Evolutionary conservation across 2,113 vertebrate species (phyloP), one percentile per base, ranked within the genome.

Genomic region (Sula dactylatra): DNA sequence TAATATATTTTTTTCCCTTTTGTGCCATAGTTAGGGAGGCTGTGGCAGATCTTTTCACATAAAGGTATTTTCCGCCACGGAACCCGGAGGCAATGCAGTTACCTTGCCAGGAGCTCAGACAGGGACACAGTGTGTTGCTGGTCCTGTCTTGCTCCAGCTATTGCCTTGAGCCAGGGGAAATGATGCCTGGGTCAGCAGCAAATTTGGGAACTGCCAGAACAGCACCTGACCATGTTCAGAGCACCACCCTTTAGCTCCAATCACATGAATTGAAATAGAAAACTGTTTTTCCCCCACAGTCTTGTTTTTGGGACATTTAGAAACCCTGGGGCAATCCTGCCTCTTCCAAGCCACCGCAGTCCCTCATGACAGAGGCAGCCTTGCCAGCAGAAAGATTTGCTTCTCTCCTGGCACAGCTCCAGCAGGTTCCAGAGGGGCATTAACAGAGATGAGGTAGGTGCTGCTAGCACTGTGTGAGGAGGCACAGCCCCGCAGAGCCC

Each of bases 401-500:
- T 69, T 74, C 16, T 77, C 13, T 76, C 10, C 17, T 62, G 31
- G 20, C 32, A 49, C 66, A 26, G 54, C 26, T 62, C 0, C 2
- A 56, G 34, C 36, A 67, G 61, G 38, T 67, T 82, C 17, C 36
- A 1, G 1, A 82, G 32, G 9, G 11, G 7, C 22, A 13, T 44
- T 59, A 36, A 44, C 31, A 38, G 27, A 54, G 26, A 36, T 74
- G 50, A 36, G 16, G 31, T 42, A 56, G n/a, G 49, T 79, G 55
- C 26, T 70, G 74, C 32, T 32, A 21, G 26, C 21, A 50, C 44
- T 36, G 36, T 0, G 10, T 1, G 10, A 58, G 20, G 44, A 66
- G 7, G n/a, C 1, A 0, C 36, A 36, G 47, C 15, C 16, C 21
- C 1, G 0, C 59, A 65, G 50, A 73, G 16, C 13, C 59, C 42